Percentiles rank a stretch among this genome's conserved stretches.
Evolutionary conservation across 1,140 invertebrate species (phyloP).

Genomic region (Polypedilum pembai): DNA sequence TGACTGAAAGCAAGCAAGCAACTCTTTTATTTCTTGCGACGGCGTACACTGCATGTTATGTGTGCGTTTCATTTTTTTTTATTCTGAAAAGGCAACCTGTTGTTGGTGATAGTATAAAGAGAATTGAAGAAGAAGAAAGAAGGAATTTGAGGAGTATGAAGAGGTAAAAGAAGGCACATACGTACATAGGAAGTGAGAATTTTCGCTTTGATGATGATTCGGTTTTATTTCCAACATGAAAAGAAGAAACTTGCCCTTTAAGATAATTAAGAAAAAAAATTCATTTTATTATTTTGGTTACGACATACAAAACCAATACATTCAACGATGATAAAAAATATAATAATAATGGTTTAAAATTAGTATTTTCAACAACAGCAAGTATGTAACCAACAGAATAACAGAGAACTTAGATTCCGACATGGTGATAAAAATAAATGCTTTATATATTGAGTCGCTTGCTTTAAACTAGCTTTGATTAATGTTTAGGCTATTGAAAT

Average conservation of each 20-base stretch:
- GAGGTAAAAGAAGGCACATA: constrained; percentile 14
- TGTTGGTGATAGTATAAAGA: background rate
- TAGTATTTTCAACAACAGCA: too few species aligned
- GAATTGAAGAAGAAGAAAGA: background rate
- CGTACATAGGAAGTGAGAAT: background rate
- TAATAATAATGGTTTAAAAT: background rate
- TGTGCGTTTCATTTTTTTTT: background rate
- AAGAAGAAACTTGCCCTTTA: background rate
- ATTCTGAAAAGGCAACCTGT: constrained; percentile 3
- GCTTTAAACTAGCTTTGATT: background rate
- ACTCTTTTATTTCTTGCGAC: background rate
- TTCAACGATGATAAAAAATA: background rate
- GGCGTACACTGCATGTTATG: background rate
- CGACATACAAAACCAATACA: background rate
- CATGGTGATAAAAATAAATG: constrained; percentile 8
- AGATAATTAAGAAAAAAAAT: constrained; percentile 9
- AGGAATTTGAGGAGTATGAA: background rate
- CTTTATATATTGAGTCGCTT: background rate
- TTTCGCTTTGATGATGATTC: background rate
- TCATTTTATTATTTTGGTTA: background rate
- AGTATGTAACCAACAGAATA: background rate
- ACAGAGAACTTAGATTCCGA: background rate
- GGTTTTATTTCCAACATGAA: background rate
- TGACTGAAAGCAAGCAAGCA: too few species aligned
- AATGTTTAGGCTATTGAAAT: too few species aligned